phyloP scores from a whole-genome alignment of 2,113 vertebrate species.

The Nymphicus hollandicus region DNA sequence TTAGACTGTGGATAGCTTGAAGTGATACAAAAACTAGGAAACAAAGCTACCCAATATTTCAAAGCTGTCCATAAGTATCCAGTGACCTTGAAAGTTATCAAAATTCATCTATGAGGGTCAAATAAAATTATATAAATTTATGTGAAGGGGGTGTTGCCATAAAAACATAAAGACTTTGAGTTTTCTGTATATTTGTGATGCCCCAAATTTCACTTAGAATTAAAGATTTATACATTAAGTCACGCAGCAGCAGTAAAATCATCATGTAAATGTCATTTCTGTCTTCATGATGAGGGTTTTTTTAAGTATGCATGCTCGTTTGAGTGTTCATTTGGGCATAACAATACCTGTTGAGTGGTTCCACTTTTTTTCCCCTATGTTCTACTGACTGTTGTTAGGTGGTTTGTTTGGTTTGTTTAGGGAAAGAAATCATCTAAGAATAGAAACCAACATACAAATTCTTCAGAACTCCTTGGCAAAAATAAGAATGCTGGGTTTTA shows the following conservation, averaged over 20 bases:
- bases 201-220: conserved; percentile 24
- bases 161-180: background rate
- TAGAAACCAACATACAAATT: background rate
- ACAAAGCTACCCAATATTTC: background rate
- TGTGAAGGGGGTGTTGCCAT: background rate
- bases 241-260: background rate
- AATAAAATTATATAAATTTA: background rate
- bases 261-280: conserved; percentile 45
- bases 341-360: background rate
- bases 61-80: background rate
- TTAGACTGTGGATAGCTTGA: background rate
- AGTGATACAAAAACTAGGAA: background rate
- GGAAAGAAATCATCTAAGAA: conserved; percentile 3
- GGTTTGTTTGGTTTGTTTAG: background rate
- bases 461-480: background rate
- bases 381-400: background rate
- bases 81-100: background rate
- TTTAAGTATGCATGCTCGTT: background rate
- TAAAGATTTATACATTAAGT: conserved; percentile 24
- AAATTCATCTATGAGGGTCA: background rate
- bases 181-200: background rate
- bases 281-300: conserved; percentile 31
- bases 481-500: background rate
- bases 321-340: background rate
- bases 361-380: background rate